These are phyloP conservation scores for Neelides folsomi DNA, from an alignment of 2,888 invertebrate species.

Conservation along the genomic window DNA sequence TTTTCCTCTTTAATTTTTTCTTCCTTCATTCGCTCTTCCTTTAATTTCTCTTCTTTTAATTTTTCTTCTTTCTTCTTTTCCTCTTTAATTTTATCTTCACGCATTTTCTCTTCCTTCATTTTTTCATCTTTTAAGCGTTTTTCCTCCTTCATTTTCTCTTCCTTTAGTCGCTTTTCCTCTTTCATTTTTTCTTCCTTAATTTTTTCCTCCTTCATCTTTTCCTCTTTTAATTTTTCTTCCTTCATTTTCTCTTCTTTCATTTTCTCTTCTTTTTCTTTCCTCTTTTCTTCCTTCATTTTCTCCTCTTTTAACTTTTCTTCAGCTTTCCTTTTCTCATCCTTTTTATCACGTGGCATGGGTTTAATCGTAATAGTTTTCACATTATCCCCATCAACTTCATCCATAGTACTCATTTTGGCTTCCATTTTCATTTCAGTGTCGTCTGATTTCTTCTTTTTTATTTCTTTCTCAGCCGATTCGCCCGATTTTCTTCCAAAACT, in stretches of 20 bases:
- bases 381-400: background rate
- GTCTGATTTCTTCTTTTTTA: conserved; percentile 2
- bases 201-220: background rate
- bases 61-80: too few species aligned
- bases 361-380: background rate
- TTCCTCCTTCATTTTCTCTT: too few species aligned
- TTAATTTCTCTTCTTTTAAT: too few species aligned
- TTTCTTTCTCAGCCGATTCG: background rate
- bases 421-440: background rate
- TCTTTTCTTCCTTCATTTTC: background rate
- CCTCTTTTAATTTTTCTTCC: background rate
- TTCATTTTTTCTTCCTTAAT: too few species aligned
- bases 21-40: too few species aligned
- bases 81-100: too few species aligned
- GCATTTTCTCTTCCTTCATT: too few species aligned
- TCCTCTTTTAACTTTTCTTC: conserved; percentile 1
- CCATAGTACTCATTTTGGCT: background rate
- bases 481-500: conserved; percentile 21
- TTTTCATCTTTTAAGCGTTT: too few species aligned
- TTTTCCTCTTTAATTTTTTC: too few species aligned
- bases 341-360: conserved; percentile 3
- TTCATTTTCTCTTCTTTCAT: conserved; percentile 1
- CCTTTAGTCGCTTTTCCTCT: too few species aligned
- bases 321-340: conserved; percentile 3
- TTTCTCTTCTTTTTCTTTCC: background rate